Evolutionary conservation across 2,888 invertebrate species (phyloP), one percentile per base, ranked within the genome.

Genomic region (Chydorus sphaericus): DNA sequence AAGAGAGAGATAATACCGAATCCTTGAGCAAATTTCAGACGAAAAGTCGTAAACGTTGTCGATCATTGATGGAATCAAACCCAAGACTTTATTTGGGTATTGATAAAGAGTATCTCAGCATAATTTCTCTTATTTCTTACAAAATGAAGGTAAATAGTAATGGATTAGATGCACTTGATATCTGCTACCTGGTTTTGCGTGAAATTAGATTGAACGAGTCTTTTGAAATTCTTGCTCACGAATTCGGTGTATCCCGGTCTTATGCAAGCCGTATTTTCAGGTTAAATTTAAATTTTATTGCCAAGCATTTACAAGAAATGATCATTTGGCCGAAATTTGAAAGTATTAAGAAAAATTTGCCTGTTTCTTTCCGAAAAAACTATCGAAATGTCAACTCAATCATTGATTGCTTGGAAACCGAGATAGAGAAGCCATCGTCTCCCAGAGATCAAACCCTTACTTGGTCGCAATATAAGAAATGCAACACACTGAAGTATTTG

Each of bases 331-430:
- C 60, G 18, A 10, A 37, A 5, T 23, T 44, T 39, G 38, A 44
- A 7, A 36, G 49, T 23, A 58, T 61, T 38, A 60, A 58, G 57
- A 36, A 49, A 29, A 48, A 55, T 11, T 53, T 63, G 10, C 63
- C 63, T 23, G 58, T 59, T 31, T 38, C 62, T 7, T 63, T 64
- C 60, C 44, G 62, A 52, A 39, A 37, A 18, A 54, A 59, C 33
- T 65, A 60, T 57, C 16, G 38, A 33, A 61, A 65, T 14, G 63
- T 66, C 0, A 62, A 51, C 53, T 65, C 64, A 29, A 68, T 69
- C 3, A 66, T 68, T 48, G 68, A 69, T 48, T 69, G 67, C 44
- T 58, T 69, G 8, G 67, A 69, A 58, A 67, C 67, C 31, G 64
- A 68, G 55, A 59, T 69, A 31, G 63, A 69, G 61, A 69, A 67